Conservation (phyloP, 2,888 invertebrate species). For the Morpho deidamia region DNA sequence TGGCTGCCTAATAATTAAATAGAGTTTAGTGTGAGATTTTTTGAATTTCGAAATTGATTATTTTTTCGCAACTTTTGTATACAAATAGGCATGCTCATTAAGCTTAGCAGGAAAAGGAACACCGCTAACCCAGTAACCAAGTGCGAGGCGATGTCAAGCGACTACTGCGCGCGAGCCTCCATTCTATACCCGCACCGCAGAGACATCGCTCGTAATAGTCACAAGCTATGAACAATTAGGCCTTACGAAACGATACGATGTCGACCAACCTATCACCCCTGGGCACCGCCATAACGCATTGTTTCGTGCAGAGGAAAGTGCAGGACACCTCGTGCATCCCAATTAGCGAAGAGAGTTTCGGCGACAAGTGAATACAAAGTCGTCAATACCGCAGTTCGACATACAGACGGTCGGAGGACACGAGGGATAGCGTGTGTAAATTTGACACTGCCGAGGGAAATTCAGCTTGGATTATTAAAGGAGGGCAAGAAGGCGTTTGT, state of each 20-base stretch:
- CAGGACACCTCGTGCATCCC: conserved; percentile 59
- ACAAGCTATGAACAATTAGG: conserved; percentile 31
- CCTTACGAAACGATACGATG: conserved; percentile 40
- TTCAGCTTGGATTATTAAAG: conserved; percentile 38
- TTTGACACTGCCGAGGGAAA: conserved; percentile 40
- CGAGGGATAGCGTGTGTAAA: conserved; percentile 50
- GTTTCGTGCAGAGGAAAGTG: conserved; percentile 69
- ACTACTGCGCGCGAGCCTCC: conserved; percentile 58
- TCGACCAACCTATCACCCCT: conserved; percentile 49
- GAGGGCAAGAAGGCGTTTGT: conserved; percentile 48
- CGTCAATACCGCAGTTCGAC: conserved; percentile 38
- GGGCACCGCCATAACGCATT: conserved; percentile 54
- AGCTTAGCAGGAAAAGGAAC: conserved; percentile 71
- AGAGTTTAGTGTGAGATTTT: no score
- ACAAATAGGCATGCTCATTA: conserved; percentile 38
- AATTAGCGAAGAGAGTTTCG: conserved; percentile 72
- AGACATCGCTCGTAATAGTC: conserved; percentile 54
- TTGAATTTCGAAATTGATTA: conserved; percentile 18
- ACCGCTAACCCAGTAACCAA: conserved; percentile 77
- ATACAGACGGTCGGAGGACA: conserved; percentile 48
- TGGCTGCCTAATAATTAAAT: no score
- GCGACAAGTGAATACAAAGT: conserved; percentile 64
- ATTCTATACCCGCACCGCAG: conserved; percentile 65
- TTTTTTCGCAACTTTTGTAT: conserved; percentile 22
- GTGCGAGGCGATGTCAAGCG: conserved; percentile 62